Percentiles rank a stretch among this genome's conserved stretches.
Conservation (phyloP, 2,888 invertebrate species). For the Sminthurinus aureus region DNA sequence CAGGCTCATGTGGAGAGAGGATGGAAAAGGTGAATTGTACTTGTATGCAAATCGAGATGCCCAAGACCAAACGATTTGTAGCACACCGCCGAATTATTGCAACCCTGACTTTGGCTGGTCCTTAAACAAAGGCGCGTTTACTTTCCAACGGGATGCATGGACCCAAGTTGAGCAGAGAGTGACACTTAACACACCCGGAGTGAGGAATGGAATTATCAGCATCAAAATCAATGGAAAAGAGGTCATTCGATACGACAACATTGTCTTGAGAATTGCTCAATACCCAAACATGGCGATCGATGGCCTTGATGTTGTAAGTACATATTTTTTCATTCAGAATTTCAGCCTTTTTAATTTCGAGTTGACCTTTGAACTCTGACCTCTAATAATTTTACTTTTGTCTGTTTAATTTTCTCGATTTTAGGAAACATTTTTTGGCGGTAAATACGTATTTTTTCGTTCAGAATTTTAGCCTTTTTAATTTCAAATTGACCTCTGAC, state of each 20-base stretch:
- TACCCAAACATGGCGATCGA: constrained; percentile 50
- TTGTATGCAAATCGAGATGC: constrained; percentile 55
- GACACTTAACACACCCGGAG: constrained; percentile 45
- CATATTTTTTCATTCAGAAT: too few species aligned
- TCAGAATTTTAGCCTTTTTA: too few species aligned
- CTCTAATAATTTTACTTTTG: too few species aligned
- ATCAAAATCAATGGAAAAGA: constrained; percentile 48
- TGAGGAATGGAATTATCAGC: constrained; percentile 45
- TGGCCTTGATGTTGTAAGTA: constrained; percentile 47
- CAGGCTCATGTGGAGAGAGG: constrained; percentile 50
- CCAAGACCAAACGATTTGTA: constrained; percentile 54
- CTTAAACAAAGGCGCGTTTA: constrained; percentile 48
- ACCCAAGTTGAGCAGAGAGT: constrained; percentile 43
- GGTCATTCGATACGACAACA: constrained; percentile 48
- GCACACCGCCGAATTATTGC: constrained; percentile 52
- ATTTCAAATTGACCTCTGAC: too few species aligned
- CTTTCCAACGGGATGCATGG: constrained; percentile 46
- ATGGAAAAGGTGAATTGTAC: constrained; percentile 49
- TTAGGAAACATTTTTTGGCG: too few species aligned
- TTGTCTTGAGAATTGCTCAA: constrained; percentile 45
- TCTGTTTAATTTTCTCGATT: too few species aligned
- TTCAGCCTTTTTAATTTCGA: too few species aligned
- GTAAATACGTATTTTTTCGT: too few species aligned
- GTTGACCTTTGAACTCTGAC: too few species aligned
- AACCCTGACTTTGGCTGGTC: constrained; percentile 54